Evolutionary conservation across 2,797 vertebrate species (phyloP), one percentile per base, ranked within the genome.

Genomic region (Urosaurus nigricauda): DNA sequence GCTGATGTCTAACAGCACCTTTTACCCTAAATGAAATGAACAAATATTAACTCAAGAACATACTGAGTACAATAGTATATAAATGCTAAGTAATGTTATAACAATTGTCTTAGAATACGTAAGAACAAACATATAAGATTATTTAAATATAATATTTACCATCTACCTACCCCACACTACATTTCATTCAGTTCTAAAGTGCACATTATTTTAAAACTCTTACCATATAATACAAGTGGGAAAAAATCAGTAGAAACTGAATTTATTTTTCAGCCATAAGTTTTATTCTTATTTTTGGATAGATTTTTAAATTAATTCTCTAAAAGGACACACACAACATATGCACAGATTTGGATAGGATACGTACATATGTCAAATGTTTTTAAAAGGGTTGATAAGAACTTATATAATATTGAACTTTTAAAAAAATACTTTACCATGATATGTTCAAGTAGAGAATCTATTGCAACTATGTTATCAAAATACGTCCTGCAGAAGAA

Each of bases 381-480:
- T 58, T 58, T 58, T 17, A 37, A 21, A 56, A 58, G 37, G 3
- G 35, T 14, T 21, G 4, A 35, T n/a, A 19, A 88, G 53, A 88
- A 73, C 79, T 6, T 1, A 70, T 60, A n/a, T 56, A 75, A 90
- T 40, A 43, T 90, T 88, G 60, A 79, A 89, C 85, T 58, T 84
- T 71, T 73, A 24, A 86, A 35, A 60, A 90, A 84, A 94, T 8
- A 87, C 94, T 98, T 98, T 98, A 99, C 99, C 99, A 99, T 99
- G 96, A 99, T 99, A 97, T 99, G 98, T 99, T 99, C 99, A 98
- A 99, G 99, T 98, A 99, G 98, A 97, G 99, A 99, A 98, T 99
- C 99, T 99, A 99, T 99, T 98, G 99, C 99, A 95, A 99, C 98
- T 97, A 99, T 99, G 96, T 99, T 99, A 98, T 99, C 99, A 98